phyloP scores from a whole-genome alignment of 2,888 invertebrate genomes.

The Spilosoma lubricipeda region DNA sequence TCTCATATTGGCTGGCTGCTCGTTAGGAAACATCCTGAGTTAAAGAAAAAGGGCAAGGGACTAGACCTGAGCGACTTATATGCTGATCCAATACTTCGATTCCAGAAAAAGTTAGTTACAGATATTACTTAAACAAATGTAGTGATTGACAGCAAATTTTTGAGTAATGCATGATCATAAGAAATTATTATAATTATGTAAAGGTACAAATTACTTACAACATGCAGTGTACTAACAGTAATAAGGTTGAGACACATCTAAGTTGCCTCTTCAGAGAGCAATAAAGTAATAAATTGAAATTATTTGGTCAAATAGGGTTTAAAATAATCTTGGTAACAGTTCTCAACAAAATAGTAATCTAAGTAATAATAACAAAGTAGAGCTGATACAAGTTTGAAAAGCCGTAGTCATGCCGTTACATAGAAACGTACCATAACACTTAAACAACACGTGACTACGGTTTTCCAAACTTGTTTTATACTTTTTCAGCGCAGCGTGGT shows the following conservation, averaged over 20 bases:
- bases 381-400: no score
- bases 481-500: no score
- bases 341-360: background rate
- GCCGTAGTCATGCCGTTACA: no score
- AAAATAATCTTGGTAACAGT: background rate
- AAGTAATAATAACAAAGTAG: no score
- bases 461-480: no score
- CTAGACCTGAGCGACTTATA: slow-evolving; percentile 94
- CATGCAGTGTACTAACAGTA: background rate
- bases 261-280: background rate
- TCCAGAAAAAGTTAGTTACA: slow-evolving; percentile 93
- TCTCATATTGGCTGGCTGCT: slow-evolving; percentile 98
- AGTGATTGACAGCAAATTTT: background rate
- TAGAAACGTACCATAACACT: no score
- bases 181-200: background rate
- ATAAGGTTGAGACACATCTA: background rate
- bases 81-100: slow-evolving; percentile 92
- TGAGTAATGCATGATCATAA: background rate
- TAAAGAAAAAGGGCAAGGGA: slow-evolving; percentile 93
- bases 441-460: no score
- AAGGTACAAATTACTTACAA: background rate
- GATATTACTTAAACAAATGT: background rate
- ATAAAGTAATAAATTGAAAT: background rate
- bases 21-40: slow-evolving; percentile 95
- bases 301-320: background rate